A percentile compares a stretch with the other conserved stretches of the same genome.
These are phyloP conservation scores for Enteromius anoplus DNA, from an alignment of 2,797 vertebrate genomes.

Conservation along the genomic window DNA sequence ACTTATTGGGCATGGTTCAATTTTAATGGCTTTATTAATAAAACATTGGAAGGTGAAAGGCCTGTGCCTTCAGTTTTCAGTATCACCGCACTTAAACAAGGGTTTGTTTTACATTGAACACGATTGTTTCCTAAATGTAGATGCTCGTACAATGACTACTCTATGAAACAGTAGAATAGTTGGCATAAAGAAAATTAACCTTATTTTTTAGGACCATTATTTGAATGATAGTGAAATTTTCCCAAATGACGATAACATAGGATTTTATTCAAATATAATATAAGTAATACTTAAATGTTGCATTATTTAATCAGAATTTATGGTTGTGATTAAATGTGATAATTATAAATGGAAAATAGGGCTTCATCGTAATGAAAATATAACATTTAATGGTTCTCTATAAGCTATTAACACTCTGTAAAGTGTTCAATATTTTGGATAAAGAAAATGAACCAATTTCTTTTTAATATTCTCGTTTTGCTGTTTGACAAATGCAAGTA, in stretches of 20 bases:
- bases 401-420: background rate
- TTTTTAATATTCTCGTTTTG: too few relatives aligned
- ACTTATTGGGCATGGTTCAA: slow-evolving; percentile 81
- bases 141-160: background rate
- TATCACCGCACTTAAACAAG: background rate
- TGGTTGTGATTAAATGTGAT: too few relatives aligned
- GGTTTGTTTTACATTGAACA: background rate
- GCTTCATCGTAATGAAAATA: background rate
- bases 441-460: background rate
- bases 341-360: background rate
- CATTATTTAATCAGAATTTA: background rate
- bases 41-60: slow-evolving; percentile 73
- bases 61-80: background rate
- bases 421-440: background rate
- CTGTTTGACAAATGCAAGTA: too few relatives aligned
- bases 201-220: background rate
- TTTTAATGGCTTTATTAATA: slow-evolving; percentile 85
- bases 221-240: background rate
- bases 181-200: background rate
- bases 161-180: background rate
- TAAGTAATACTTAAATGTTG: background rate
- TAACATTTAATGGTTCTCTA: background rate
- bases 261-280: too few relatives aligned
- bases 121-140: background rate
- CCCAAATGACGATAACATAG: background rate